Percentiles rank a stretch among this genome's conserved stretches.
phyloP scores from a whole-genome alignment of 2,888 invertebrate genomes.

The Germaria angustata region DNA sequence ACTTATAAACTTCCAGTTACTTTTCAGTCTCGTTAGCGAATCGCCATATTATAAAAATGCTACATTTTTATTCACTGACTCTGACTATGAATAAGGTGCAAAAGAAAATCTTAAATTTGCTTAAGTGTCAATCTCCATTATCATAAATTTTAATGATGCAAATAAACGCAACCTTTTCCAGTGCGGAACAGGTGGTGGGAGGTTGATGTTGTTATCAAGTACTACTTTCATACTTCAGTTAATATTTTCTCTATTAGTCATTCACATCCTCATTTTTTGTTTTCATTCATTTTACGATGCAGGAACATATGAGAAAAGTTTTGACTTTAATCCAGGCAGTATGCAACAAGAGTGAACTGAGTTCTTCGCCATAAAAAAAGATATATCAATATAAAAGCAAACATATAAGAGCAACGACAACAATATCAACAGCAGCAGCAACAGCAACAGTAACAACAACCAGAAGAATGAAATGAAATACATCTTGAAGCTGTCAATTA shows the following conservation, averaged over 20 bases:
- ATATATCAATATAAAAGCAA: background rate
- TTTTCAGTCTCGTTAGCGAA: no score
- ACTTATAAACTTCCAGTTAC: no score
- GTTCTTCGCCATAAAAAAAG: background rate
- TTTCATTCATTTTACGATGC: background rate
- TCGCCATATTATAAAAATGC: background rate
- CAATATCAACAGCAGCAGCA: no score
- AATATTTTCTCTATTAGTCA: constrained; percentile 5
- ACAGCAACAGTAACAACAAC: no score
- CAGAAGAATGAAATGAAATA: background rate
- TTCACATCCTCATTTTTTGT: constrained; percentile 1
- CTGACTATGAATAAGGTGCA: background rate
- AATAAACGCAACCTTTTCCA: background rate
- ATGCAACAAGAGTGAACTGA: background rate
- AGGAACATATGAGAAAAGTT: constrained; percentile 16
- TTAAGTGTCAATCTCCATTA: constrained; percentile 50
- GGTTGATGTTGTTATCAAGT: background rate
- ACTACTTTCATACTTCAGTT: background rate
- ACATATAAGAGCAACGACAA: background rate
- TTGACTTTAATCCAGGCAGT: background rate
- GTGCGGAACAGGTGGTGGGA: background rate
- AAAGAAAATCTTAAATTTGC: background rate
- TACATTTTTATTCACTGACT: background rate
- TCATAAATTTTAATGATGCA: constrained; percentile 47
- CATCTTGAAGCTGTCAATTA: constrained; percentile 58